These are phyloP conservation scores for Micronycteris hirsuta DNA, from an alignment of 2,113 vertebrate genomes.

Conservation along the genomic window DNA sequence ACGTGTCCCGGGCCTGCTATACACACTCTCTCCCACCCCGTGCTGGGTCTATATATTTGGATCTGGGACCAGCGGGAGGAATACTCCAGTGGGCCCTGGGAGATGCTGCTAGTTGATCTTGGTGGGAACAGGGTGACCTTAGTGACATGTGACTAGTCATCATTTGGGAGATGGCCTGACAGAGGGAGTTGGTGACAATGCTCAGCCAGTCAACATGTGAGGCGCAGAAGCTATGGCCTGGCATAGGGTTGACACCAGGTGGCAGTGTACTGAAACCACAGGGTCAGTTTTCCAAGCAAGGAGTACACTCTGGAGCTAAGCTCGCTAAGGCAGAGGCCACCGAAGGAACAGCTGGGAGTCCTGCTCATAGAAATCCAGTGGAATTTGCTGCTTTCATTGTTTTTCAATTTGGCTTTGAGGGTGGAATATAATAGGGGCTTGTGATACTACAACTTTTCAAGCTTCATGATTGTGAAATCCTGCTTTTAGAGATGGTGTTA, in stretches of 20 bases:
- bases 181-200: neutral
- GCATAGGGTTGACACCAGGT: neutral
- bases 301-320: neutral
- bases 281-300: neutral
- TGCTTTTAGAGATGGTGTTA: neutral
- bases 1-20: no score
- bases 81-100: neutral
- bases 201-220: neutral
- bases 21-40: neutral
- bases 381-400: neutral
- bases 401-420: neutral
- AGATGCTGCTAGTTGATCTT: neutral
- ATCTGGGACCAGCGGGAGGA: neutral
- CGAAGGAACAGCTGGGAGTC: neutral
- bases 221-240: neutral
- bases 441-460: neutral
- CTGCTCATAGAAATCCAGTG: neutral
- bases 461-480: neutral
- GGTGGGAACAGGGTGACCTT: neutral
- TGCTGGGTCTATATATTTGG: neutral
- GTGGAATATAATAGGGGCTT: neutral
- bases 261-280: neutral
- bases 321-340: neutral
- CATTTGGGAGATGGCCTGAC: neutral
- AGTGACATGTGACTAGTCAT: neutral